Conservation (phyloP, 2,113 vertebrate species). For the Crotalus helleri region DNA sequence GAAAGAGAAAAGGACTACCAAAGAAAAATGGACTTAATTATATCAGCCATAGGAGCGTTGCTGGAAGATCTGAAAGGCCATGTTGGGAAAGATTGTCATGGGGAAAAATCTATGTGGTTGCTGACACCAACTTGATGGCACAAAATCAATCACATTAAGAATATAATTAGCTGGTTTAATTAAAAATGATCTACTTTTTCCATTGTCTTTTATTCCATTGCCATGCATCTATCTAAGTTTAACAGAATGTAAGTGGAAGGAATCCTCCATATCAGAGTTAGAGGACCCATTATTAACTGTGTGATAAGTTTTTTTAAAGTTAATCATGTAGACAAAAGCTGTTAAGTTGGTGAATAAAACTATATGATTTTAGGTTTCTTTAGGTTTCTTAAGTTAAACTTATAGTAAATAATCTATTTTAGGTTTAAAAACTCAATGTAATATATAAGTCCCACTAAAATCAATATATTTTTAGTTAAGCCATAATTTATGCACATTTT, state of each 20-base stretch:
- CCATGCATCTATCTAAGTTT: neutral
- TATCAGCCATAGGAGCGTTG: neutral
- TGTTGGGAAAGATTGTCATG: neutral
- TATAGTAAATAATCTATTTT: neutral
- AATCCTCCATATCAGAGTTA: neutral
- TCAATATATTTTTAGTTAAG: neutral
- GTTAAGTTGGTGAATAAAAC: neutral
- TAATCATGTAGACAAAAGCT: neutral
- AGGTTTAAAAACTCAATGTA: neutral
- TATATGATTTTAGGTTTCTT: neutral
- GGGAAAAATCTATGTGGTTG: neutral
- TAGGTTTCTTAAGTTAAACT: neutral
- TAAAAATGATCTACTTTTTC: neutral
- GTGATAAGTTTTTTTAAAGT: neutral
- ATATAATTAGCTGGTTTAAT: neutral
- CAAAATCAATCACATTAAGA: constrained; percentile 15
- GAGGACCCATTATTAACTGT: neutral
- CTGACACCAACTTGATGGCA: neutral
- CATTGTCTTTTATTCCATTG: neutral
- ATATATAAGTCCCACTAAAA: neutral
- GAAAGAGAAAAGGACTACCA: neutral
- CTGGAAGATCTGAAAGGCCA: neutral
- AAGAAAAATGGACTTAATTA: neutral
- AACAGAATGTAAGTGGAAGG: neutral
- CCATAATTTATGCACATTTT: neutral